Base-by-base conservation (phyloP, 2,888 invertebrate genomes). In the Phoenoteleia sp. region DNA sequence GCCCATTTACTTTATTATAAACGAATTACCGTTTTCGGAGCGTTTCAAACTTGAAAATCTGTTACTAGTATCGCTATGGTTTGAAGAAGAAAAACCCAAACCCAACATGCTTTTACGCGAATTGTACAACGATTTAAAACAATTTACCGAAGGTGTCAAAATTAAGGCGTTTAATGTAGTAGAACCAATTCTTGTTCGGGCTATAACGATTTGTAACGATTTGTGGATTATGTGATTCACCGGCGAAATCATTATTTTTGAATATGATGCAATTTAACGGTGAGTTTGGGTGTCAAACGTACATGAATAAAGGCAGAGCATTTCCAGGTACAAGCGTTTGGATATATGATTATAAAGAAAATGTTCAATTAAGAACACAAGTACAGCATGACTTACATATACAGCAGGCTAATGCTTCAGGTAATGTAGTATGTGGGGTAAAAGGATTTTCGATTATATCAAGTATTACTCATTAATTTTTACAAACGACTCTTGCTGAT, bases 1-100 rank as follows among this genome's bases (percentile, higher is more conserved):
- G 83, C 83, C 80, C 17, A 67, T 85, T 56, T 86, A 67, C 56
- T 36, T 80, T 36, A 54, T 77, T 19, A 79, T 87, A 25, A 67
- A 83, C n/a, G 81, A 86, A 45, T 58, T 87, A 9, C 75, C 79
- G 17, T 84, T 67, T 64, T 67, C 52, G 17, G 54, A 80, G 9
- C 27, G 81, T 19, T 64, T 27, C 2, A 75, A 74, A 69, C 19
- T 72, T 29, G 81, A 84, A 62, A 86, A 86, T 62, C 13, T 84
- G 15, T 13, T 86, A 19, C 19, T 87, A 23, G 76, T 60, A 13
- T 39, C 54, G 27, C 60, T 84, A 25, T 84, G 79, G 84, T 79
- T 84, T 60, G 79, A 84, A 13, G 42, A 76, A 21, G 15, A 58
- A 13, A 62, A 86, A 74, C 75, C 81, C 23, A n/a, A 62, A 25